Evolutionary conservation across 92 coral and sea anemone species (phyloP).

Genomic region (Bergia sp.): DNA sequence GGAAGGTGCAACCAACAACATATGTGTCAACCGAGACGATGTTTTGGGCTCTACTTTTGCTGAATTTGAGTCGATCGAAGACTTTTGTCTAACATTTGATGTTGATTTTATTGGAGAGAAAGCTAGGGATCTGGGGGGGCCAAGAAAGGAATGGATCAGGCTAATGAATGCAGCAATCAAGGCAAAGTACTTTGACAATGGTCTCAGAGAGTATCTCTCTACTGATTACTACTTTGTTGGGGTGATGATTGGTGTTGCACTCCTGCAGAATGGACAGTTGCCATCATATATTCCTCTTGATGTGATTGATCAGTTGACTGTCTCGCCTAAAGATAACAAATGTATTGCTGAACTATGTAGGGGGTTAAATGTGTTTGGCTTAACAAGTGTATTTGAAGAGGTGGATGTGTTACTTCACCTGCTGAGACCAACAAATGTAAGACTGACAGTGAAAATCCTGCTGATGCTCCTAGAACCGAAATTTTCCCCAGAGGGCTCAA

Average conservation of each 20-base stretch:
- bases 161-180: constrained; percentile 57
- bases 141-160: constrained; percentile 53
- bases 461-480: constrained; percentile 50
- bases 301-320: constrained; percentile 49
- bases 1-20: constrained; percentile 55
- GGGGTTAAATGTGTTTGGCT: constrained; percentile 65
- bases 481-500: constrained; percentile 70
- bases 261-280: constrained; percentile 61
- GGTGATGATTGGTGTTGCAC: constrained; percentile 58
- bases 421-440: constrained; percentile 52
- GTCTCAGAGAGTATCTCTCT: constrained; percentile 49
- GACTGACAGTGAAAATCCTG: constrained; percentile 54
- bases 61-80: constrained; percentile 26
- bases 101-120: constrained; percentile 42
- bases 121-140: constrained; percentile 42
- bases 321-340: constrained; percentile 17
- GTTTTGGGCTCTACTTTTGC: constrained; percentile 25
- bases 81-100: constrained; percentile 17
- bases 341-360: constrained; percentile 55
- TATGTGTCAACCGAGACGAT: constrained; percentile 37
- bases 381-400: constrained; percentile 36
- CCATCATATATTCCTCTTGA: constrained; percentile 56
- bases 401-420: constrained; percentile 64
- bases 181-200: constrained; percentile 56
- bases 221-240: constrained; percentile 57